Percentiles rank a stretch among this genome's conserved stretches.
Conservation (phyloP, 2,888 invertebrate species). For the Scaeva pyrastri region DNA sequence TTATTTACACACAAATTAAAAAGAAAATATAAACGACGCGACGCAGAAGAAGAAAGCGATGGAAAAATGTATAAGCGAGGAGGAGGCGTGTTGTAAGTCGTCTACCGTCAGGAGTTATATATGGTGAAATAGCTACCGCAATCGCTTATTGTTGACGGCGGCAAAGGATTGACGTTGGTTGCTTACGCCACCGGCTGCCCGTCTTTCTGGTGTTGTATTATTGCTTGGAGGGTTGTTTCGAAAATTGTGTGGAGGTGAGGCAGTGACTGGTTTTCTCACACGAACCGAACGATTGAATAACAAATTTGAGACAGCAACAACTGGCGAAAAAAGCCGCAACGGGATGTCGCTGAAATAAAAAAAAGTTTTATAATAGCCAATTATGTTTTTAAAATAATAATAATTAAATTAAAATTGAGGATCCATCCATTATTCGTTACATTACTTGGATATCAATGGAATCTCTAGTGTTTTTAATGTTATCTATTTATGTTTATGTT, state of each 20-base stretch:
- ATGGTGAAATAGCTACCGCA: slow-evolving; percentile 63
- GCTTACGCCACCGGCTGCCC: slow-evolving; percentile 27
- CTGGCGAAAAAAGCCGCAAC: slow-evolving; percentile 92
- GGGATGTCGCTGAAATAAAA: slow-evolving; percentile 87
- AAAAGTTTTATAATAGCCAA: no score
- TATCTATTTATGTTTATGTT: no score
- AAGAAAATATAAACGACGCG: slow-evolving; percentile 5
- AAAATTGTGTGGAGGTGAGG: slow-evolving; percentile 43
- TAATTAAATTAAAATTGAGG: slow-evolving; percentile 14
- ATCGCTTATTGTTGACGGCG: slow-evolving; percentile 36
- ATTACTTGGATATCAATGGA: no score
- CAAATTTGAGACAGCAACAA: slow-evolving; percentile 92
- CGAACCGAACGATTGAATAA: slow-evolving; percentile 86
- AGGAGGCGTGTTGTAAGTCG: slow-evolving; percentile 22
- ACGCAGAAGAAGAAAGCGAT: not conserved
- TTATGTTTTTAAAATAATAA: not conserved
- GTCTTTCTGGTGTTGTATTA: slow-evolving; percentile 40
- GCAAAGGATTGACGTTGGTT: slow-evolving; percentile 58
- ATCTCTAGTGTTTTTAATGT: no score
- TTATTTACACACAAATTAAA: slow-evolving; percentile 29
- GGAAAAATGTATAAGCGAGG: no score
- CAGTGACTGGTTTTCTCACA: slow-evolving; percentile 60
- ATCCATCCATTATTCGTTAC: no score
- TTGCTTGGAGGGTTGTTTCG: slow-evolving; percentile 33
- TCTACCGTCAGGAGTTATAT: slow-evolving; percentile 33